Evolutionary conservation across 2,113 vertebrate genomes (phyloP).

Genomic region (Podarcis muralis): DNA sequence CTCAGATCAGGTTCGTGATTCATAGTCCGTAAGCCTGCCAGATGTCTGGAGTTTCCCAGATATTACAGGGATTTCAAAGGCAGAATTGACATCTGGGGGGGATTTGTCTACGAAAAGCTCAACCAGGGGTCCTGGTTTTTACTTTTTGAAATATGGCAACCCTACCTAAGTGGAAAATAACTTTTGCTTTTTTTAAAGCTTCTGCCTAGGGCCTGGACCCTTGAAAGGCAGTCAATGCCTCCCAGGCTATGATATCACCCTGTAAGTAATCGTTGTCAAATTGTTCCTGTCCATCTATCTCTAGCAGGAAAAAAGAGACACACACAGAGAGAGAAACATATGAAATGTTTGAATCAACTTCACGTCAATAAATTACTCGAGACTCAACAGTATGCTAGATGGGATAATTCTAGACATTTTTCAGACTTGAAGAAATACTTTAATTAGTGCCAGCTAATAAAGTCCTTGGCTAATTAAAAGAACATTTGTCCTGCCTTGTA

Average conservation of each 20-base stretch:
- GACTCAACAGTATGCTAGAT: slow-evolving; percentile 75
- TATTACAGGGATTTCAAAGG: too few species aligned
- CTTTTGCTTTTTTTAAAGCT: background rate
- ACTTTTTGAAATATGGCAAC: too few species aligned
- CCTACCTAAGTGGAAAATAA: too few species aligned
- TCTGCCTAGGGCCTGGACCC: background rate
- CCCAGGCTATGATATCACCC: slow-evolving; percentile 15
- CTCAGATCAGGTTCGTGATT: background rate
- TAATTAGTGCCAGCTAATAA: slow-evolving; percentile 79
- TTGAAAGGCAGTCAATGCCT: background rate
- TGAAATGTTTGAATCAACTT: slow-evolving; percentile 65
- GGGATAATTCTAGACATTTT: slow-evolving; percentile 77
- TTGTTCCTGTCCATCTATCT: slow-evolving; percentile 57
- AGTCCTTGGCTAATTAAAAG: slow-evolving; percentile 76
- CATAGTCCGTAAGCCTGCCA: too few species aligned
- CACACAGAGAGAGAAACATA: slow-evolving; percentile 44
- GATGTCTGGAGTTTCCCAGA: too few species aligned
- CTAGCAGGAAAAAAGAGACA: slow-evolving; percentile 57
- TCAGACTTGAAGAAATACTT: slow-evolving; percentile 76
- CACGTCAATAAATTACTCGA: slow-evolving; percentile 67
- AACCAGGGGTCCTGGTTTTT: too few species aligned
- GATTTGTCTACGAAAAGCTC: too few species aligned
- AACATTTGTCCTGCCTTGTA: slow-evolving; percentile 66
- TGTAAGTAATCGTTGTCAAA: slow-evolving; percentile 56
- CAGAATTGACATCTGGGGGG: too few species aligned